Percentiles rank a stretch among this genome's conserved stretches.
phyloP scores from a whole-genome alignment of 2,888 invertebrate species.

The Pollenia amentaria region DNA sequence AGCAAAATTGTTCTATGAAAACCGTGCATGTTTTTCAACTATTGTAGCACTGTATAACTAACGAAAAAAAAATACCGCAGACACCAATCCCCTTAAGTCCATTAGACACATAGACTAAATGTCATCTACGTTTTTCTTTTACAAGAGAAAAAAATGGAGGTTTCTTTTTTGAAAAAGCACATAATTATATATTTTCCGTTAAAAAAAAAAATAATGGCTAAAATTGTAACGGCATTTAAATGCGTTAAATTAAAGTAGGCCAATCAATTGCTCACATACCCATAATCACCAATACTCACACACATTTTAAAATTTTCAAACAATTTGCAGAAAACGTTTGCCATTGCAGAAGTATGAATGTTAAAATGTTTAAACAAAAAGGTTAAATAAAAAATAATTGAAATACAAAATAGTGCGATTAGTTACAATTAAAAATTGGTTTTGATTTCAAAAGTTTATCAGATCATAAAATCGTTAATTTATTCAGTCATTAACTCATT shows the following conservation, averaged over 20 bases:
- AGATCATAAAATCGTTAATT: conserved; percentile 11
- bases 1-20: too few species aligned
- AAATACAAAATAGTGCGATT: conserved; percentile 34
- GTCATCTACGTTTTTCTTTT: conserved; percentile 1
- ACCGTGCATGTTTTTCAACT: neutral
- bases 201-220: conserved; percentile 3
- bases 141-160: neutral
- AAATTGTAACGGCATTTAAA: conserved; percentile 55
- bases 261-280: conserved; percentile 11
- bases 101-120: conserved; percentile 2
- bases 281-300: neutral
- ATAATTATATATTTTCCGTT: conserved; percentile 10
- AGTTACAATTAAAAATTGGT: conserved; percentile 51
- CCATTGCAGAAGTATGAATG: neutral
- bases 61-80: neutral
- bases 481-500: neutral
- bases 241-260: conserved; percentile 50
- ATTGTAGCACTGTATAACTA: neutral
- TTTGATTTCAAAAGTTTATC: conserved; percentile 54
- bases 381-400: conserved; percentile 9
- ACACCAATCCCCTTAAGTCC: neutral
- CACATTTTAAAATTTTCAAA: neutral
- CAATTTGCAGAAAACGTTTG: conserved; percentile 6
- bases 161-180: neutral
- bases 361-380: conserved; percentile 3